Evolutionary conservation across 1,140 invertebrate species (phyloP), one percentile per base, ranked within the genome.

Genomic region (Trinorchestia longiramus): DNA sequence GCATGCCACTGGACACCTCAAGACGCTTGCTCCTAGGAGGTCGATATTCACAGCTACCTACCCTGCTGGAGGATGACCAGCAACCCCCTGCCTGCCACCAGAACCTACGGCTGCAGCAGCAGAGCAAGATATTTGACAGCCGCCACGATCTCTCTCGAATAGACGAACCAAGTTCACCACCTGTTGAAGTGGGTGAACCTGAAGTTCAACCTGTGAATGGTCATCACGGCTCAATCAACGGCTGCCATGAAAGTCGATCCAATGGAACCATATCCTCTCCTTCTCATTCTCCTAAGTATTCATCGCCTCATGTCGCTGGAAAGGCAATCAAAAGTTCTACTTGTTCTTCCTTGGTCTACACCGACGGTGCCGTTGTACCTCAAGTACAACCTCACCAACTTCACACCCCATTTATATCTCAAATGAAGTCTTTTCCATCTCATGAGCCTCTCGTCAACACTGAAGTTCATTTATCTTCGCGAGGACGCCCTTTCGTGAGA

Each of bases 11-110:
- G 44, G 92, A 94, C 92, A 45, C 92, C 0, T 45, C 92, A n/a
- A 43, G 92, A 45, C 92, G 92, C 92, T 44, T 94, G 44, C 44
- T 94, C 8, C 44, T 45, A 19, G 44, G 92, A 43, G 44, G 92
- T 43, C 43, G 92, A 40, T 94, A 94, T 94, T 94, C 92, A 8
- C 92, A 43, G 43, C 44, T 94, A 0, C 92, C 92, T 43, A 94
- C 92, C 43, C 44, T 94, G 43, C 44, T 94, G 92, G 92, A 94
- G 92, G 92, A 94, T 45, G 92, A 94, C 43, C 92, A 94, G 40
- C 92, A 94, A 94, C 44, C 44, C 44, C 92, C 41, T 17, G 6
- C 44, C 19, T 41, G 88, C 11, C 41, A 43, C 36, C 92, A 94
- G 92, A 94, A 47, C 44, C 43, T 47, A 19, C 92, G 44, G 19